These are phyloP conservation scores for Rhabdornis inornatus DNA, from an alignment of 2,113 vertebrate species.

Conservation along the genomic window DNA sequence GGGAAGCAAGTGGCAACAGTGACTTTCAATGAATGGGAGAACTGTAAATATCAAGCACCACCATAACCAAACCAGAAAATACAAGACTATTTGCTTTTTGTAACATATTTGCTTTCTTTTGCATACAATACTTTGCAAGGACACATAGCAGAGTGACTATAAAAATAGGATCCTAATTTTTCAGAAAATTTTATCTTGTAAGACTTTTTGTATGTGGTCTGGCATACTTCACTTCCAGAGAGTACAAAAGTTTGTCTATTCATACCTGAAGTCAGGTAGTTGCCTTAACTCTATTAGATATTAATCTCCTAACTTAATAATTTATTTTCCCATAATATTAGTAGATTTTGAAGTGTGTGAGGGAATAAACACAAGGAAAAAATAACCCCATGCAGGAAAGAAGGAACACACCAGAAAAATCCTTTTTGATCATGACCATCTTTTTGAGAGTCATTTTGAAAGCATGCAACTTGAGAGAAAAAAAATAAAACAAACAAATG, in stretches of 20 bases:
- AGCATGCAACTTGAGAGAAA: background rate
- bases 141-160: background rate
- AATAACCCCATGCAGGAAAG: background rate
- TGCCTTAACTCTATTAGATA: background rate
- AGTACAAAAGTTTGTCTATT: background rate
- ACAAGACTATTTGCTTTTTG: background rate
- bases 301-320: background rate
- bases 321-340: background rate
- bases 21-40: background rate
- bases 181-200: background rate
- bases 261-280: background rate
- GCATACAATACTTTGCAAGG: background rate
- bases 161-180: background rate
- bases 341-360: background rate
- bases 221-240: background rate
- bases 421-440: background rate
- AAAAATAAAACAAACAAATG: background rate
- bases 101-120: background rate
- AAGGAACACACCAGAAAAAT: background rate
- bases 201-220: background rate
- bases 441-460: background rate
- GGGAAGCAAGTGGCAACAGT: background rate
- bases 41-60: background rate
- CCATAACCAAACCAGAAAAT: background rate
- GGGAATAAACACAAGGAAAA: background rate